Conservation (phyloP, 2,797 vertebrate genomes). For the Sardinella longiceps region DNA sequence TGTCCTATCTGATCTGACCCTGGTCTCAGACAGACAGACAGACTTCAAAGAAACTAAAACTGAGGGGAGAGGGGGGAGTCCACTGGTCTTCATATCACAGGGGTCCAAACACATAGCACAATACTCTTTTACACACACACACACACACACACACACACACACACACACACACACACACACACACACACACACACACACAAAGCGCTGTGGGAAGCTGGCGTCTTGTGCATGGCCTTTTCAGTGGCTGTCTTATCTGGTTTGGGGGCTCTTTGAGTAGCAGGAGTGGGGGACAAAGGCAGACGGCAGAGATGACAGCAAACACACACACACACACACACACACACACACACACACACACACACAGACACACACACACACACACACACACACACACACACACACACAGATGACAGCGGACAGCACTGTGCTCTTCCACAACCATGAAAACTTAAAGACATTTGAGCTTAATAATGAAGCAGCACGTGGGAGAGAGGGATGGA, state of each 20-base stretch:
- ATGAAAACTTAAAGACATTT: slow-evolving; percentile 68
- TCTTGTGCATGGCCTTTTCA: background rate
- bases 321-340: too few relatives aligned
- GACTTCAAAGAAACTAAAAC: slow-evolving; percentile 42
- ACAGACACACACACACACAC: too few relatives aligned
- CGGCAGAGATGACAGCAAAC: slow-evolving; percentile 63
- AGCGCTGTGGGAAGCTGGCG: background rate
- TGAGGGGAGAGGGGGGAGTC: background rate
- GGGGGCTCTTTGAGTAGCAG: background rate
- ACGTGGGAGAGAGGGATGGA: slow-evolving; percentile 48
- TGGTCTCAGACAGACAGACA: slow-evolving; percentile 26
- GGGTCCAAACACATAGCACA: background rate
- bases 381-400: too few relatives aligned
- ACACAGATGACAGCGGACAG: slow-evolving; percentile 68
- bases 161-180: background rate
- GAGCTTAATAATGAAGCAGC: slow-evolving; percentile 72
- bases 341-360: too few relatives aligned
- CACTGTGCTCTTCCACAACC: slow-evolving; percentile 56
- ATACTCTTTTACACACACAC: background rate
- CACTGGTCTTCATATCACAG: background rate
- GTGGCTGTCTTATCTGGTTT: background rate
- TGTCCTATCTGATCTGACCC: slow-evolving; percentile 36
- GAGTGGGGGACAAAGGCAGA: slow-evolving; percentile 26
- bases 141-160: background rate
- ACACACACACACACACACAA: background rate